Evolutionary conservation across 1,140 invertebrate species (phyloP).

Genomic region (Drosophila equinoxialis): DNA sequence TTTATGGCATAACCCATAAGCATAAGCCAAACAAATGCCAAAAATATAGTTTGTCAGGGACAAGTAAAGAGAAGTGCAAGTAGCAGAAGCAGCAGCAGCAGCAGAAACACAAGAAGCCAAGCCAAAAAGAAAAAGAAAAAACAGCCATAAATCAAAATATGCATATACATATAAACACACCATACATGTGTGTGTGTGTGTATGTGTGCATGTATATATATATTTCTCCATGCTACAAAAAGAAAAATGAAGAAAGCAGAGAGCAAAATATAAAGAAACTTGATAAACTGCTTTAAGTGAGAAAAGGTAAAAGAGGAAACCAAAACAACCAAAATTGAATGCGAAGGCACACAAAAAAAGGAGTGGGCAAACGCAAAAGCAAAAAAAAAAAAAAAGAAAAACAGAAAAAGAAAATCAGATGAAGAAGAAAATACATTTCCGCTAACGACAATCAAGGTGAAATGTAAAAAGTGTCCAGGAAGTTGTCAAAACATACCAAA

Average conservation of each 20-base stretch:
- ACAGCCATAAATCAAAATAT: constrained; percentile 44
- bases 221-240: neutral
- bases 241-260: constrained; percentile 18
- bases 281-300: constrained; percentile 43
- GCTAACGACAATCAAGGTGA: constrained; percentile 49
- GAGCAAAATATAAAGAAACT: constrained; percentile 21
- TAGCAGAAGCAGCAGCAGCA: neutral
- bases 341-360: constrained; percentile 24
- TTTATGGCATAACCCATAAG: constrained; percentile 38
- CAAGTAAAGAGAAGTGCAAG: constrained; percentile 6
- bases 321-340: constrained; percentile 3
- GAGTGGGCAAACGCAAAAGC: neutral
- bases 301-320: constrained; percentile 21
- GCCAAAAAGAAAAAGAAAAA: constrained; percentile 8
- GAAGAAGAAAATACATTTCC: constrained; percentile 50
- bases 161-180: constrained; percentile 18
- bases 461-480: constrained; percentile 55
- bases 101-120: constrained; percentile 6
- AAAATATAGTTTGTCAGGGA: constrained; percentile 31
- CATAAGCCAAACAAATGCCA: constrained; percentile 31
- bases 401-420: neutral
- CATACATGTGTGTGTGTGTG: neutral
- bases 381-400: too few species aligned
- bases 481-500: constrained; percentile 51
- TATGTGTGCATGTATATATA: neutral